Evolutionary conservation across 2,797 vertebrate species (phyloP).

Genomic region (Alfaro cultratus): DNA sequence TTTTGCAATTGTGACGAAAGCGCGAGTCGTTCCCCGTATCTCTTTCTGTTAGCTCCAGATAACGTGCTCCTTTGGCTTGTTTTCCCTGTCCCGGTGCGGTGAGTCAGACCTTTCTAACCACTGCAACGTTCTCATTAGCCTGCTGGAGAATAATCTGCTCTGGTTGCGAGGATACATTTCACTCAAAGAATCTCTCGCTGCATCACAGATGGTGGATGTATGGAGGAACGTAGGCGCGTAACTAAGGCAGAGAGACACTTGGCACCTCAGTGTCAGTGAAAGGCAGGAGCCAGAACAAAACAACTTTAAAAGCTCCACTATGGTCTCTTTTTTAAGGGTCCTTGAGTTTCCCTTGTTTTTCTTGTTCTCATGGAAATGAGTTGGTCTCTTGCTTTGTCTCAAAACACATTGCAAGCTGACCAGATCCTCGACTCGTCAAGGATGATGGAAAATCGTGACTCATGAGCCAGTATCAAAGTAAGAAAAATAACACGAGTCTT

Average conservation of each 20-base stretch:
- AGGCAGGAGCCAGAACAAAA: neutral
- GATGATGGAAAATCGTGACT: neutral
- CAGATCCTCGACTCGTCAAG: neutral
- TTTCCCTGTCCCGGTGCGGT: neutral
- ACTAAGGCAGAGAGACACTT: neutral
- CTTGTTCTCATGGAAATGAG: neutral
- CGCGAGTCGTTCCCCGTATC: too few relatives aligned
- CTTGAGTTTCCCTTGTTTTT: neutral
- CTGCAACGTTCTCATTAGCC: neutral
- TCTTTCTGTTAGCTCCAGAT: neutral
- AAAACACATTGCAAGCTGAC: neutral
- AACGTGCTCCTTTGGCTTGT: neutral
- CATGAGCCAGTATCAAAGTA: neutral
- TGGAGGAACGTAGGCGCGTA: neutral
- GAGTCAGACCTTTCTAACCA: neutral
- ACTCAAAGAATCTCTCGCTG: neutral
- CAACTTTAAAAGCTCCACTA: neutral
- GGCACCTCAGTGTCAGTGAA: neutral
- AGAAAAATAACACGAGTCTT: neutral
- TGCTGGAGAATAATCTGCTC: neutral
- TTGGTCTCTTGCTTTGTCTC: neutral
- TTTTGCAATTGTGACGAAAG: too few relatives aligned
- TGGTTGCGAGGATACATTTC: neutral
- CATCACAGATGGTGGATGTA: neutral
- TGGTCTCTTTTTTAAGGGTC: neutral